These are phyloP conservation scores for Heterotis niloticus DNA, from an alignment of 2,113 vertebrate species.

Conservation along the genomic window DNA sequence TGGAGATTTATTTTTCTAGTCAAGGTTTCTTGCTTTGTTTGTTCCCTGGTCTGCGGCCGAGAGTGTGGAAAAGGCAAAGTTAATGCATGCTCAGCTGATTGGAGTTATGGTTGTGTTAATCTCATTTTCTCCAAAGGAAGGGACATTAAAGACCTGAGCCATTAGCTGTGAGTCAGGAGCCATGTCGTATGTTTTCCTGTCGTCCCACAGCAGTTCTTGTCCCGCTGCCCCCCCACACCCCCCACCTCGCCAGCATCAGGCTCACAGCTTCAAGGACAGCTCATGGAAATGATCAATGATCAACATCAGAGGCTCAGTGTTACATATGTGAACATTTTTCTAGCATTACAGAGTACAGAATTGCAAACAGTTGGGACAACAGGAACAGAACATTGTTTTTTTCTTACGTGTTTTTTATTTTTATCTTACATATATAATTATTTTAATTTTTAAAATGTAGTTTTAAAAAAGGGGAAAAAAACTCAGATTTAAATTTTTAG, in stretches of 20 bases:
- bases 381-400: too few relatives aligned
- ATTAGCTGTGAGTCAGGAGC: neutral
- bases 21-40: conserved; percentile 2
- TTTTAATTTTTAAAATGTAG: too few relatives aligned
- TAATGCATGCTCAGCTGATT: conserved; percentile 4
- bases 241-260: neutral
- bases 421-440: too few relatives aligned
- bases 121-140: neutral
- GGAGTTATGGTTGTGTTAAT: neutral
- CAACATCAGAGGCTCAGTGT: neutral
- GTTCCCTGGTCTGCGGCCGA: neutral
- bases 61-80: neutral
- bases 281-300: neutral
- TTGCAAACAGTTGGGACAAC: neutral
- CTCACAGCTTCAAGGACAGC: neutral
- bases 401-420: too few relatives aligned
- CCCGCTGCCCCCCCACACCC: neutral
- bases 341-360: neutral
- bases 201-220: neutral
- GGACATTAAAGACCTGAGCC: neutral
- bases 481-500: too few relatives aligned
- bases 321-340: too few relatives aligned
- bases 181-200: neutral
- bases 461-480: too few relatives aligned
- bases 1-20: conserved; percentile 5